Evolutionary conservation across 2,113 vertebrate genomes (phyloP), one percentile per base, ranked within the genome.

Genomic region (Brachyistius frenatus): DNA sequence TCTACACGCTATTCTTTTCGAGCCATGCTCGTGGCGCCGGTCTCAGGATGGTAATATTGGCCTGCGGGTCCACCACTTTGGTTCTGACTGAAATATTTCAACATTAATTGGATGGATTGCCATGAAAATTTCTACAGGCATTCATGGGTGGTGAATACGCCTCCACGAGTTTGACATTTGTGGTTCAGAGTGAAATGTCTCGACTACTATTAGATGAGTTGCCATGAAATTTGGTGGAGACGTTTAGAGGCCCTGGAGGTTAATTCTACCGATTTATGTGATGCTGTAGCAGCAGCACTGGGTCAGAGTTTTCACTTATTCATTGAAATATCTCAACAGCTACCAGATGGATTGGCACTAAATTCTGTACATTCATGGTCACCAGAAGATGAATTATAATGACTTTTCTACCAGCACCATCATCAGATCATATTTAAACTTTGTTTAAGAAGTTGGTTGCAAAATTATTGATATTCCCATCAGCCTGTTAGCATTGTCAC

Each of bases 61-160:
- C 52, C 35, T 46, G 33, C 36, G 0, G 2, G 3, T 68, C 16
- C 49, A 55, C 23, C 23, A 33, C 23, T 67, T 47, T 30, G n/a
- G 33, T 37, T 11, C 41, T 44, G 41, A 44, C 41, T 67, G 5
- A 63, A 62, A 68, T 73, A 79, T 14, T 16, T 31, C 46, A 10
- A 10, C 31, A 32, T 44, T 50, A 6, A 6, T 50, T 35, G 14
- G 36, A 54, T 31, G 23, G 41, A 52, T 52, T 23, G 49, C 15
- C 16, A 6, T 2, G 49, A 52, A 39, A 60, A 39, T 30, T 39
- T 16, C 9, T 14, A 16, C 23, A 7, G 61, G 15, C 11, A 46
- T 46, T 47, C 11, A 5, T 13, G 7, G 23, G 15, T n/a, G 37
- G 1, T 11, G 14, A 50, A 23, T 23, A 23, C 6, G 49, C n/a